Evolutionary conservation across 2,888 invertebrate species (phyloP).

Genomic region (Zaprionus bogoriensis): DNA sequence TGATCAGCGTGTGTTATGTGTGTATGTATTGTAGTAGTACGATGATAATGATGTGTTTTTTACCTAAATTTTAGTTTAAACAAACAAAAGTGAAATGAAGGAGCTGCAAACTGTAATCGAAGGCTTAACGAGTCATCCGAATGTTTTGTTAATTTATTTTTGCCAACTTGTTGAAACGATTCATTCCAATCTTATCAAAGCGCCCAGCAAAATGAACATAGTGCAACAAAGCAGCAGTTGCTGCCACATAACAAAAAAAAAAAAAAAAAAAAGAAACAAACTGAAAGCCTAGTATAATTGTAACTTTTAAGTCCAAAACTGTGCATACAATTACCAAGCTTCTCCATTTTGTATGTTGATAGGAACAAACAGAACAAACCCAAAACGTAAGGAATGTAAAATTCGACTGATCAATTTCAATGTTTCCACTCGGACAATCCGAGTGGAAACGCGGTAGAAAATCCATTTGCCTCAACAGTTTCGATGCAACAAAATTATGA

Average conservation of each 20-base stretch:
- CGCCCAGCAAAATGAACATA: constrained; percentile 41
- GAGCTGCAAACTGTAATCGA: constrained; percentile 48
- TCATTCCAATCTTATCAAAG: constrained; percentile 63
- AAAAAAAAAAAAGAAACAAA: constrained; percentile 3
- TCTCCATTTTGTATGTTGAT: constrained; percentile 17
- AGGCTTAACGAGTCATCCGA: constrained; percentile 32
- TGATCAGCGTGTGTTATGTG: constrained; percentile 33
- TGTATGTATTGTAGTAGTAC: constrained; percentile 27
- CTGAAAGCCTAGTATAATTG: constrained; percentile 58
- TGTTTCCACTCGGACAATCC: constrained; percentile 2
- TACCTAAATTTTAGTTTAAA: constrained; percentile 48
- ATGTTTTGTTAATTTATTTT: constrained; percentile 64
- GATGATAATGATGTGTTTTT: constrained; percentile 39
- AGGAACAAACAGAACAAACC: constrained; percentile 58
- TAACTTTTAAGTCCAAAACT: constrained; percentile 56
- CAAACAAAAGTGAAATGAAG: constrained; percentile 21
- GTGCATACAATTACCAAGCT: constrained; percentile 52
- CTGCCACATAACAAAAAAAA: constrained; percentile 35
- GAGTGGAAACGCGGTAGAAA: constrained; percentile 23
- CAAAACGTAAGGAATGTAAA: constrained; percentile 14
- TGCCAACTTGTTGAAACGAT: constrained; percentile 56
- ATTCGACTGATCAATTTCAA: background rate
- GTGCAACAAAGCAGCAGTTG: constrained; percentile 43
- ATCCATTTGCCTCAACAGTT: constrained; percentile 32
- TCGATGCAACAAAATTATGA: constrained; percentile 54